Conservation (phyloP, 37 sponge, comb jelly and placozoan species). For the Cliona cf. orientalis region DNA sequence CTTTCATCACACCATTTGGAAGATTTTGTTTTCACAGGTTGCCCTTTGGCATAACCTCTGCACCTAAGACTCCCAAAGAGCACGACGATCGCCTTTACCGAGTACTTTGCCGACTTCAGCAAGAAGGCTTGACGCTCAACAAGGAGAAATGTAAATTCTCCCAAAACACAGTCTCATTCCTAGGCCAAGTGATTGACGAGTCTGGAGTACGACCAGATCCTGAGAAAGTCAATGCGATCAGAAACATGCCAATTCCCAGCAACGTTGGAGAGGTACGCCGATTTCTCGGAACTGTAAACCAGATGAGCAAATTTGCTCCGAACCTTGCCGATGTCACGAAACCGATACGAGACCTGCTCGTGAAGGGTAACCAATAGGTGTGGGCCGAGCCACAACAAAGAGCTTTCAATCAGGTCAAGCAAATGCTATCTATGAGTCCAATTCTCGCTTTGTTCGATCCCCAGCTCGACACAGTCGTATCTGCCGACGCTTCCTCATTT, state of each 20-base stretch:
- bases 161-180: constrained; percentile 14
- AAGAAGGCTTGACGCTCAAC: constrained; percentile 39
- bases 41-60: constrained; percentile 54
- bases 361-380: constrained; percentile 8
- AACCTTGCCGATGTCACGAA: constrained; percentile 18
- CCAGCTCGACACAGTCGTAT: not conserved
- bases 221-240: constrained; percentile 32
- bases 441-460: constrained; percentile 39
- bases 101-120: constrained; percentile 5
- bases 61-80: constrained; percentile 28
- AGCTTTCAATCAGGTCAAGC: constrained; percentile 37
- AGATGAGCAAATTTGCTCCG: constrained; percentile 47
- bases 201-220: constrained; percentile 30
- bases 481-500: constrained; percentile 19
- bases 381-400: constrained; percentile 40
- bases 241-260: not conserved
- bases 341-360: constrained; percentile 41
- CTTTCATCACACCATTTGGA: constrained; percentile 51
- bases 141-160: constrained; percentile 39
- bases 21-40: constrained; percentile 33
- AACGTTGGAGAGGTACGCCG: constrained; percentile 18
- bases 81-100: constrained; percentile 32
- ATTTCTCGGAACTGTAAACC: constrained; percentile 49
- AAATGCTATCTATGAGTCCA: constrained; percentile 1
- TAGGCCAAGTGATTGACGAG: constrained; percentile 37